Conservation (phyloP, 2,113 vertebrate genomes). For the Spea multiplicata region DNA sequence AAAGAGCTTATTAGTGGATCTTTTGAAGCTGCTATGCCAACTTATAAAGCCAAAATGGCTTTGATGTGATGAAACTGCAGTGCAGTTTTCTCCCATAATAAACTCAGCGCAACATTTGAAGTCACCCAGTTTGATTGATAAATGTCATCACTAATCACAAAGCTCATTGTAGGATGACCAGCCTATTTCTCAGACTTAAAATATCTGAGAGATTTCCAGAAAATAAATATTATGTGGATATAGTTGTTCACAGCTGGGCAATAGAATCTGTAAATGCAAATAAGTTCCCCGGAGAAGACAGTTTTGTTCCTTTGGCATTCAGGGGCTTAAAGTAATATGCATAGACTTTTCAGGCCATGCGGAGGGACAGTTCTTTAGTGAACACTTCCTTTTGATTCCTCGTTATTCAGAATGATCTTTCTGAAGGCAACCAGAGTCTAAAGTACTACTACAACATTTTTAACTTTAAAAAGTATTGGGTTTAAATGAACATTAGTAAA, state of each 20-base stretch:
- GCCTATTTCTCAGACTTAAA: background rate
- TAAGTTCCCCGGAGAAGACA: background rate
- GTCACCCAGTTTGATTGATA: background rate
- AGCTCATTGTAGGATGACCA: background rate
- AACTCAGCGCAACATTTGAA: background rate
- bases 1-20: constrained; percentile 3
- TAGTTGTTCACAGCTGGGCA: background rate
- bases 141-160: background rate
- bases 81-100: background rate
- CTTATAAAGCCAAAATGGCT: constrained; percentile 1
- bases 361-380: background rate
- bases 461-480: too few relatives aligned
- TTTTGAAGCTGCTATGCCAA: constrained; percentile 1
- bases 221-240: background rate
- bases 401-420: background rate
- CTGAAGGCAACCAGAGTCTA: background rate
- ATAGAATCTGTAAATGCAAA: background rate
- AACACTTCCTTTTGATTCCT: background rate
- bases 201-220: background rate
- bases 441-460: background rate
- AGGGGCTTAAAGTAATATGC: background rate
- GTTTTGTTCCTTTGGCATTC: background rate
- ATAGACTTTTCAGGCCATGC: background rate
- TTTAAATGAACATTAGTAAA: too few relatives aligned
- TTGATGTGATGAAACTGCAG: background rate